Base-by-base conservation (phyloP, 37 sponge, comb jelly and placozoan genomes). In the Geodia barretti region DNA sequence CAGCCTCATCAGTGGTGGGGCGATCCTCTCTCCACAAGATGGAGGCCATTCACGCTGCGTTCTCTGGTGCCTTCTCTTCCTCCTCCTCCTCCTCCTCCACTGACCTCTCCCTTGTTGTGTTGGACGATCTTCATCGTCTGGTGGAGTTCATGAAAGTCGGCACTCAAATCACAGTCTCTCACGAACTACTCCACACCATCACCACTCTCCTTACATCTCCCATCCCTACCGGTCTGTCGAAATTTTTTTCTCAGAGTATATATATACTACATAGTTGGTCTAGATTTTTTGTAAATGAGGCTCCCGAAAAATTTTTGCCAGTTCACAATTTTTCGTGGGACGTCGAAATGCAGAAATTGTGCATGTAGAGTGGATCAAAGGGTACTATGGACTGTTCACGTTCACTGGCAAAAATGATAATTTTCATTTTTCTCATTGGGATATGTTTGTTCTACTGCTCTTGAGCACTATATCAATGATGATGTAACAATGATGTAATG, bases 111-210 rank as follows among this genome's bases (percentile, higher is more conserved):
- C 39, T 89, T 0, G 65, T 89, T 36, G 60, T 89, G 4, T 78
- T 89, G 20, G 89, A 89, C 58, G 89, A 89, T 60, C 73, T 89
- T 41, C 79, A 83, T 33, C 78, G 85, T 24, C 67, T 89, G 26
- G 79, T 89, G 66, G 85, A 89, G 61, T 83, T 35, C 63, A 58
- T 83, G 24, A 65, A 78, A 24, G 66, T 89, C 9, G 89, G 73
- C 32, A 14, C 41, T 4, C 89, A 79, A 71, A 37, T 83, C 61
- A 41, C 83, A 3, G 84, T 83, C 41, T 83, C 89, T 14, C 89
- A 89, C 42, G 31, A 33, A 0, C 71, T 89, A 31, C 84, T 89
- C 37, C 89, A 89, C 74, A 75, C 89, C 38, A 60, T 89, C 75
- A 78, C 62, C 85, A 89, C 89, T 5, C 89, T 89, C 61, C 79